A percentile compares a stretch with the other conserved stretches of the same genome.
Conservation (phyloP, 1,140 invertebrate species). For the Himalopsyche phryganea region DNA sequence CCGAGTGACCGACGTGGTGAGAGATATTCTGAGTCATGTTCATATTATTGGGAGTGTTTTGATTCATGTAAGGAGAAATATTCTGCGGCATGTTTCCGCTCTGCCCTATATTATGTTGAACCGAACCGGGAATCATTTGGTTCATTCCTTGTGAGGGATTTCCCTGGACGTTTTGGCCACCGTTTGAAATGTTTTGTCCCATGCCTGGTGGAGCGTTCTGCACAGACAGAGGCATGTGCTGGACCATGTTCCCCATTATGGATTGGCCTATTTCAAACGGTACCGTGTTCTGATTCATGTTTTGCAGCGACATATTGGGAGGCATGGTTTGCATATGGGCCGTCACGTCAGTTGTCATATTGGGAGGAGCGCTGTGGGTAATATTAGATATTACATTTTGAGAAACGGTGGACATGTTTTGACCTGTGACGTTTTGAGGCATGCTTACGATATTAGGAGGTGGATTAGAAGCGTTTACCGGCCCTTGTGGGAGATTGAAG, state of each 20-base stretch:
- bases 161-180: neutral
- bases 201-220: neutral
- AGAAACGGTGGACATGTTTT: no score
- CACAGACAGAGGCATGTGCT: conserved; percentile 6
- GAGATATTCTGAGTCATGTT: conserved; percentile 12
- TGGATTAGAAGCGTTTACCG: neutral
- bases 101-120: conserved; percentile 23
- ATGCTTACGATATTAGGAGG: neutral
- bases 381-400: no score
- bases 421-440: neutral
- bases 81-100: conserved; percentile 16
- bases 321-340: conserved; percentile 18
- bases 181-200: neutral
- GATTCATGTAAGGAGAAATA: conserved; percentile 19
- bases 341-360: conserved; percentile 16
- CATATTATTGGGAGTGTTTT: conserved; percentile 3
- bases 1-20: conserved; percentile 1
- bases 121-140: conserved; percentile 12
- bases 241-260: conserved; percentile 21
- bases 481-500: conserved; percentile 18
- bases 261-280: conserved; percentile 24
- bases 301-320: conserved; percentile 20
- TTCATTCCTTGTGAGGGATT: conserved; percentile 18
- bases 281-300: conserved; percentile 18
- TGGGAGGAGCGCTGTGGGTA: conserved; percentile 11